Evolutionary conservation across 92 coral and sea anemone genomes (phyloP).

Genomic region (Zoanthus solanderi): DNA sequence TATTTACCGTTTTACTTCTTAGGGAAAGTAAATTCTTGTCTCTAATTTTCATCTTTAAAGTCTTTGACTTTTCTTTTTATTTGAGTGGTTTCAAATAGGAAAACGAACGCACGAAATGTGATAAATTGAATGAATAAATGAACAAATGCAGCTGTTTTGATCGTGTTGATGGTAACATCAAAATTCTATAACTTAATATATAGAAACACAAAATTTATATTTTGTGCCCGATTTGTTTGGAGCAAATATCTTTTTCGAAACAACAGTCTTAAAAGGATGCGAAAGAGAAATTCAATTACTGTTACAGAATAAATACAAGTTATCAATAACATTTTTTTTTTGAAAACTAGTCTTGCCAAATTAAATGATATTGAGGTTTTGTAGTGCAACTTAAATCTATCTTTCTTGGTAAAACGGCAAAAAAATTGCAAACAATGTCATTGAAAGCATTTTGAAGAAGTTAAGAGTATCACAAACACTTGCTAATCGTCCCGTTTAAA

Average conservation of each 20-base stretch:
- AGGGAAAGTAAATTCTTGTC: not conserved
- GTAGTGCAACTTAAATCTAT: not conserved
- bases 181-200: not conserved
- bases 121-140: not conserved
- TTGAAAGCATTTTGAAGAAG: slow-evolving; percentile 8
- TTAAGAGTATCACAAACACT: slow-evolving; percentile 31
- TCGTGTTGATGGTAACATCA: not conserved
- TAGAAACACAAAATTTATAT: slow-evolving; percentile 3
- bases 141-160: not conserved
- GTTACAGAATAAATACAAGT: not conserved
- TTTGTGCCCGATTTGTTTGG: not conserved
- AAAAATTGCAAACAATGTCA: not conserved
- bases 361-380: not conserved
- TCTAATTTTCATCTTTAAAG: slow-evolving; percentile 15
- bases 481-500: slow-evolving; percentile 5
- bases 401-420: not conserved
- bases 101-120: not conserved
- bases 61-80: not conserved
- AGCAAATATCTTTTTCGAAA: slow-evolving; percentile 12
- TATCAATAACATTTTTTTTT: not conserved
- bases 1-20: not conserved
- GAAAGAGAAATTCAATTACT: not conserved
- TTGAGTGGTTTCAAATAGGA: not conserved
- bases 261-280: slow-evolving; percentile 11
- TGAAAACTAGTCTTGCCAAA: not conserved